Percentiles rank a stretch among this genome's conserved stretches.
Evolutionary conservation across 2,797 vertebrate genomes (phyloP).

Genomic region (Trachops cirrhosus): DNA sequence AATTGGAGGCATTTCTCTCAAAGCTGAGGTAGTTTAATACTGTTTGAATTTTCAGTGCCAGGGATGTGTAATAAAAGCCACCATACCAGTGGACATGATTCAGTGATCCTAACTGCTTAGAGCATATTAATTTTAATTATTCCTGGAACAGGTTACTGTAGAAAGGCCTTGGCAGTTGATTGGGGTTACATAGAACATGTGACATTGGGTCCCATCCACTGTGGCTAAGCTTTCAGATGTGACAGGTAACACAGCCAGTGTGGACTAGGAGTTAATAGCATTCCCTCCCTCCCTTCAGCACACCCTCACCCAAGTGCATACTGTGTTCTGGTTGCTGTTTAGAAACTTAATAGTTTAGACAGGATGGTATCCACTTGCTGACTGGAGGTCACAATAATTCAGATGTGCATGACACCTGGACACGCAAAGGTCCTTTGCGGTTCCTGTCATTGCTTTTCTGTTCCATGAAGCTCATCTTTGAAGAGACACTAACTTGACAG

Average conservation of each 20-base stretch:
- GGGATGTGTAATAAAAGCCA: not conserved
- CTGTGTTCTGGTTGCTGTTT: not conserved
- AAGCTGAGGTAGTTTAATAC: not conserved
- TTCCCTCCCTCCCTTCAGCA: not conserved
- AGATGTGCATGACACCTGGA: not conserved
- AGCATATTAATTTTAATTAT: not conserved
- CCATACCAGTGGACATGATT: not conserved
- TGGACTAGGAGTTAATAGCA: not conserved
- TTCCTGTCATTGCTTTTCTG: not conserved
- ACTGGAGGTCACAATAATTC: not conserved
- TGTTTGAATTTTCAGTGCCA: not conserved
- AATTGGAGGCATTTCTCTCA: not conserved
- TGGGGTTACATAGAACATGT: not conserved
- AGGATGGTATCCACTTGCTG: not conserved
- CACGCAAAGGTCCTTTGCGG: not conserved
- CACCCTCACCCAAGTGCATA: not conserved
- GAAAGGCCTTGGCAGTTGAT: not conserved
- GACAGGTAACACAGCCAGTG: not conserved
- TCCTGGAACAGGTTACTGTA: not conserved
- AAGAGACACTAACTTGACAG: not conserved
- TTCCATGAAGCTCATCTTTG: not conserved
- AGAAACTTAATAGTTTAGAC: not conserved
- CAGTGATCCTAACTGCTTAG: not conserved
- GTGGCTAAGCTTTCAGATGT: not conserved
- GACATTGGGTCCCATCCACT: not conserved